Conservation (phyloP, 1,140 invertebrate genomes). For the Drosophila fuyamai region DNA sequence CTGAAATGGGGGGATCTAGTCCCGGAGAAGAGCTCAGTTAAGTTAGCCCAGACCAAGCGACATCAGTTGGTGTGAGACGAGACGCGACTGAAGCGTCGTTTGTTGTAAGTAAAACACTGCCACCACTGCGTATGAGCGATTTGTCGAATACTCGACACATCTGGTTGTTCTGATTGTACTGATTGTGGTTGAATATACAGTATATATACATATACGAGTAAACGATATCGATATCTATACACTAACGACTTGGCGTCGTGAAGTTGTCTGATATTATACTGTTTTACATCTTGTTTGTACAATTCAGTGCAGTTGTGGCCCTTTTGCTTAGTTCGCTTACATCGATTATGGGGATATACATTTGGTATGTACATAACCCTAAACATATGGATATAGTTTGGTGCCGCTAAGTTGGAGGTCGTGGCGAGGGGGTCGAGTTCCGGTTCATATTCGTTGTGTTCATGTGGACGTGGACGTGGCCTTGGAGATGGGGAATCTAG, state of each 20-base stretch:
- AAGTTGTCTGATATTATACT: conserved; percentile 25
- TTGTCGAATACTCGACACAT: conserved; percentile 57
- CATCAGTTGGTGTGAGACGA: conserved; percentile 44
- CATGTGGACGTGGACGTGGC: conserved; percentile 28
- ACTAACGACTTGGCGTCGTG: conserved; percentile 59
- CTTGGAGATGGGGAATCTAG: conserved; percentile 15
- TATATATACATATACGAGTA: conserved; percentile 55
- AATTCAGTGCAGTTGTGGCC: conserved; percentile 44
- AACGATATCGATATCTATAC: conserved; percentile 47
- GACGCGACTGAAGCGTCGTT: conserved; percentile 42
- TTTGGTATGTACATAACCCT: conserved; percentile 19
- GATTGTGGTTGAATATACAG: conserved; percentile 49
- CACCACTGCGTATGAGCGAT: conserved; percentile 84
- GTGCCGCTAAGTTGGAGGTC: conserved; percentile 54
- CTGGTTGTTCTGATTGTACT: conserved; percentile 65
- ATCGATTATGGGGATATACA: conserved; percentile 26
- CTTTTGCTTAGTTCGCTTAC: conserved; percentile 28
- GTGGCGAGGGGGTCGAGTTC: conserved; percentile 16
- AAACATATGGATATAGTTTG: conserved; percentile 24
- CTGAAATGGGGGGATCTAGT: background rate
- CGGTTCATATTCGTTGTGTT: conserved; percentile 33
- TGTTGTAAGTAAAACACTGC: conserved; percentile 85
- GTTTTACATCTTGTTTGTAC: conserved; percentile 55
- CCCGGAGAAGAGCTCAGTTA: conserved; percentile 6
- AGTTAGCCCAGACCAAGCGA: conserved; percentile 54